Conservation (phyloP, 1,140 invertebrate genomes). For the Xylocopa sonorina region DNA sequence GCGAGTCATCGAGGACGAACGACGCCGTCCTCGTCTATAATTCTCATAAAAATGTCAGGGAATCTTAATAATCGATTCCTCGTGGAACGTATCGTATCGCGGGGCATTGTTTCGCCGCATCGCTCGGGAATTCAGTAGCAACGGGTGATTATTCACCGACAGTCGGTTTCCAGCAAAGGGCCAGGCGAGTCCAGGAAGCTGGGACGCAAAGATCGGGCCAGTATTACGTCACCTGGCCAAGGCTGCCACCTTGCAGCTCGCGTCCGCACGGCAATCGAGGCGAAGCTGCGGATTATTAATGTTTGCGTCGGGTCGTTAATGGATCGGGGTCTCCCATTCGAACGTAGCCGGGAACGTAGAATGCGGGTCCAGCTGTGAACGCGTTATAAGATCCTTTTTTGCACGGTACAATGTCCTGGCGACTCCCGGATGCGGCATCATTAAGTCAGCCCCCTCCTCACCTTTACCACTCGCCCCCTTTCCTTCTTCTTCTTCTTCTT, state of each 20-base stretch:
- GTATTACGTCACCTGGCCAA: conserved; percentile 64
- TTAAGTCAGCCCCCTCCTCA: conserved; percentile 64
- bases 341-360: conserved; percentile 62
- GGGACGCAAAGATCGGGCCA: conserved; percentile 47
- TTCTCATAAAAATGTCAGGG: no score
- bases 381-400: conserved; percentile 74
- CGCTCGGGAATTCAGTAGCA: neutral
- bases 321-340: conserved; percentile 69
- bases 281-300: conserved; percentile 70
- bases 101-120: neutral
- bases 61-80: no score
- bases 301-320: conserved; percentile 69
- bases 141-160: neutral
- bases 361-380: conserved; percentile 74
- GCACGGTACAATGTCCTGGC: conserved; percentile 71
- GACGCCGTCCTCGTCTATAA: no score
- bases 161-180: neutral
- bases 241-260: conserved; percentile 66
- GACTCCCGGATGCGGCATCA: conserved; percentile 77
- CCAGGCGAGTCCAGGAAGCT: conserved; percentile 60
- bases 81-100: no score
- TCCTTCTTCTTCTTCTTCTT: conserved; percentile 17
- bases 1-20: no score
- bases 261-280: conserved; percentile 61
- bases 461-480: conserved; percentile 17